Conservation (phyloP, 1,140 invertebrate species). For the Mycetomoellerius zeteki region DNA sequence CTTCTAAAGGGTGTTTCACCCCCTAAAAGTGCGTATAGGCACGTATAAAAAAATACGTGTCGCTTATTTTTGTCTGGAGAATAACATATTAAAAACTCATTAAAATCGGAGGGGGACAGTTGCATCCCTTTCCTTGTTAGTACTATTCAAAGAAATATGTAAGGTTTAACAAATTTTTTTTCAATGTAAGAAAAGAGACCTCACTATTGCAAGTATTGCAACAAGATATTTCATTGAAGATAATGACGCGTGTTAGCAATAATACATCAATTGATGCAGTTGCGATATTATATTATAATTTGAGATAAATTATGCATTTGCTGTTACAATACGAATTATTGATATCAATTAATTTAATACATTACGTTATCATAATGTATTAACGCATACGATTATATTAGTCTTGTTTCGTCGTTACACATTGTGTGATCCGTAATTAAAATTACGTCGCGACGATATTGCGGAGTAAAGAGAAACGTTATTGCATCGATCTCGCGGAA, state of each 20-base stretch:
- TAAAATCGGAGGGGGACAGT: too few species aligned
- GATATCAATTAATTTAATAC: slow-evolving; percentile 25
- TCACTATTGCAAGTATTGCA: neutral
- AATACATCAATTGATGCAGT: neutral
- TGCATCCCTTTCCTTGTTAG: too few species aligned
- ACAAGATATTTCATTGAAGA: neutral
- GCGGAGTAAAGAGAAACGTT: neutral
- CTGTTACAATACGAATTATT: slow-evolving; percentile 1
- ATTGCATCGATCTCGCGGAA: neutral
- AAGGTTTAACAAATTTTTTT: too few species aligned
- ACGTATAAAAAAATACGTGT: too few species aligned
- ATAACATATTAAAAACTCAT: too few species aligned
- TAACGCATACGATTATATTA: neutral
- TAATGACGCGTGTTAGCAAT: neutral
- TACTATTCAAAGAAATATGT: too few species aligned
- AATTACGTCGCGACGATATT: neutral
- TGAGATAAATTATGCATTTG: neutral
- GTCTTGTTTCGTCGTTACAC: neutral
- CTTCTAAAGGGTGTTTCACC: too few species aligned
- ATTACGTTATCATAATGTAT: neutral
- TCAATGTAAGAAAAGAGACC: neutral
- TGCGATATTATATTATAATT: neutral
- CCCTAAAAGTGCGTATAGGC: too few species aligned
- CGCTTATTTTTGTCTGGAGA: too few species aligned
- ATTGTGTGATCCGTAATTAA: neutral